These are phyloP conservation scores for Brachionus rubens DNA, from an alignment of 1,140 invertebrate genomes.

Conservation along the genomic window DNA sequence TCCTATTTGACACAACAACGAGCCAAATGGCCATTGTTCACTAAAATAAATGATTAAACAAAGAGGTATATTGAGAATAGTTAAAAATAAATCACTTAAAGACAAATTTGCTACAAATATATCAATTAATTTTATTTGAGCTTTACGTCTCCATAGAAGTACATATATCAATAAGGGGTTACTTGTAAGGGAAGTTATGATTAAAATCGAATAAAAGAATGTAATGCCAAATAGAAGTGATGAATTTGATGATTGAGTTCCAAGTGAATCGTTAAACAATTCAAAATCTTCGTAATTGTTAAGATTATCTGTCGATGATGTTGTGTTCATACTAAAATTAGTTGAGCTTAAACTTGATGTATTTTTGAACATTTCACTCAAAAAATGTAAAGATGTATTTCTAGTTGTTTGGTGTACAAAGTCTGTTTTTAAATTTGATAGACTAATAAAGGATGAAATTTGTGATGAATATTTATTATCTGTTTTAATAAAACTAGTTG, in stretches of 20 bases:
- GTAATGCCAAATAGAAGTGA: conserved; percentile 38
- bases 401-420: background rate
- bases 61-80: conserved; percentile 42
- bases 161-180: conserved; percentile 39
- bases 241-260: conserved; percentile 1
- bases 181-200: conserved; percentile 40
- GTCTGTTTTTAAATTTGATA: background rate
- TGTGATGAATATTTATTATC: conserved; percentile 11
- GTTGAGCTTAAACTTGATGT: background rate
- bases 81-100: conserved; percentile 33
- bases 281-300: background rate
- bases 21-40: conserved; percentile 45
- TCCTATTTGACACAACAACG: conserved; percentile 31
- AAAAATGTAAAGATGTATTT: background rate
- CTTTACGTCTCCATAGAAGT: conserved; percentile 31
- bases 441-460: background rate
- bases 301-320: too few relatives aligned
- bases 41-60: conserved; percentile 46
- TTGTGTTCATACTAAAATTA: too few relatives aligned
- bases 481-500: conserved; percentile 1
- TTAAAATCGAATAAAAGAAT: conserved; percentile 44
- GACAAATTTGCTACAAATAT: conserved; percentile 45
- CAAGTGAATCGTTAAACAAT: background rate
- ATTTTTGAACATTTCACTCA: background rate
- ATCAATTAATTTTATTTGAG: conserved; percentile 40